phyloP scores from a whole-genome alignment of 92 coral and sea anemone species.

The Phenganax marumi region DNA sequence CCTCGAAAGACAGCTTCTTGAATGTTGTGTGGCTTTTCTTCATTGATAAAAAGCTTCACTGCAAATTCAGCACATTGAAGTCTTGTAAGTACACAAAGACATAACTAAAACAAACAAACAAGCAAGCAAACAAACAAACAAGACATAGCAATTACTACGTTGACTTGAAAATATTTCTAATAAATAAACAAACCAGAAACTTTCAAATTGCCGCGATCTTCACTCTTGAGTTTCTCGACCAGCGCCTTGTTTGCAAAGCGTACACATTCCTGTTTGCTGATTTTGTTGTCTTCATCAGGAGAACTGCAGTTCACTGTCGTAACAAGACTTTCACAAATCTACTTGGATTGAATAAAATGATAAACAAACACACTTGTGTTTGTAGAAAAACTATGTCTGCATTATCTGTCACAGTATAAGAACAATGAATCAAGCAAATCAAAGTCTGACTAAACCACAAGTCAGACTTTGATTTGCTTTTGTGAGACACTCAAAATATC shows the following conservation, averaged over 20 bases:
- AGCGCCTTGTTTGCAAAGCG: constrained; percentile 75
- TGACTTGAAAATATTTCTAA: background rate
- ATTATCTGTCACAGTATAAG: no score
- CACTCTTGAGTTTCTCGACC: constrained; percentile 76
- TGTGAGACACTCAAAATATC: no score
- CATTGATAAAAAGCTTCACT: constrained; percentile 84
- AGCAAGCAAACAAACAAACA: background rate
- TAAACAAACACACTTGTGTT: background rate
- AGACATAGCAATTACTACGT: background rate
- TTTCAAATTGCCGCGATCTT: constrained; percentile 78
- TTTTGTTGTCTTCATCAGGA: constrained; percentile 58
- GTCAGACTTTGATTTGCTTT: no score
- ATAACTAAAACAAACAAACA: background rate
- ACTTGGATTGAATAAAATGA: background rate
- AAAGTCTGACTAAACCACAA: no score
- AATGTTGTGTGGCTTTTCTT: constrained; percentile 68
- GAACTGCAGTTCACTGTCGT: constrained; percentile 70
- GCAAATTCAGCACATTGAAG: background rate
- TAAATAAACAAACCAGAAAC: constrained; percentile 66
- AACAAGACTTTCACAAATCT: constrained; percentile 80
- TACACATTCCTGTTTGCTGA: constrained; percentile 65
- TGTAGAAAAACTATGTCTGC: no score
- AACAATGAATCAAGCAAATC: no score
- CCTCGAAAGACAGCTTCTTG: constrained; percentile 92
- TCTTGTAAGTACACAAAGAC: no score